Evolutionary conservation across 2,797 vertebrate species (phyloP), one percentile per base, ranked within the genome.

Genomic region (Spondyliosoma cantharus): DNA sequence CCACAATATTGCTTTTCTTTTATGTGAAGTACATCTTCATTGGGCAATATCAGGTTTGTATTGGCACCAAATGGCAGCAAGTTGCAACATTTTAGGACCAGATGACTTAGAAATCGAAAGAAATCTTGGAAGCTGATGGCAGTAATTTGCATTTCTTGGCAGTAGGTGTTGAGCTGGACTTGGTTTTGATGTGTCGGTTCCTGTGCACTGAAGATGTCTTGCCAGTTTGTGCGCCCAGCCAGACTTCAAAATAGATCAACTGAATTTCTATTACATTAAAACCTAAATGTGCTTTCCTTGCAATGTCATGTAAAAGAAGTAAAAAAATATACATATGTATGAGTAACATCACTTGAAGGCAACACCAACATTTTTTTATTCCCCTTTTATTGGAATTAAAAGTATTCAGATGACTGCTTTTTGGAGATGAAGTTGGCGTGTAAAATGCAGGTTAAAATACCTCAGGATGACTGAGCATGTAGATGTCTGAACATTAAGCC

Each of bases 101-200:
- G 61, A 68, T 22, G 69, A 73, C 25, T 59, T 12, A 20, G 16
- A 62, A 42, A 67, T 45, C 13, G 17, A 46, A 49, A 27, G n/a
- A 25, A 53, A 32, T 58, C 24, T 32, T 20, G 53, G 20, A 70
- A 19, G 45, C 63, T 42, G 50, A 57, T 59, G 5, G 52, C 24
- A 22, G 71, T 15, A 6, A 60, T 78, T 74, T 22, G 29, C 46
- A 53, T 69, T 63, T 74, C 13, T 78, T 77, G 83, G 73, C 60
- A 19, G 53, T 12, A 5, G 20, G 24, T 52, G 46, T 20, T 61
- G 56, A 63, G 29, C 60, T 65, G 64, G 76, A 71, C 45, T 67
- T 46, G 57, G n/a, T 71, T 76, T 74, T 53, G 8, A 46, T 80
- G 58, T 56, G 42, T 70, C 69, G 49, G 15, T 62, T 79, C 48